Base-by-base conservation (phyloP, 2,888 invertebrate species). In the Dicroscelio sp. region DNA sequence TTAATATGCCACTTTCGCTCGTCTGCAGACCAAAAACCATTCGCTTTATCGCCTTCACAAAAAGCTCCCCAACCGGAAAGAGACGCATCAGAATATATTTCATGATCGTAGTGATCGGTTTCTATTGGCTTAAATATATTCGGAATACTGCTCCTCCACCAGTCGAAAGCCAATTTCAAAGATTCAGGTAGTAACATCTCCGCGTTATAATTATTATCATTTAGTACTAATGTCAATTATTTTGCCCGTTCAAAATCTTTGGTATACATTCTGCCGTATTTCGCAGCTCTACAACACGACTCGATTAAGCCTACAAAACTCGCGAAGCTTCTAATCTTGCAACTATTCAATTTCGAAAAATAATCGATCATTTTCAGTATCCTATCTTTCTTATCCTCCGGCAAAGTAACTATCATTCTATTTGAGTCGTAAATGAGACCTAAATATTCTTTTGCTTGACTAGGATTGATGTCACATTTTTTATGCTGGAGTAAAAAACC, bases 81-180 rank as follows among this genome's bases (percentile, higher is more conserved):
- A 0, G 88, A 91, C 4, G 91, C 91, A 43, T 91, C 87, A n/a
- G 89, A 80, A 38, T 48, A 89, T 30, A 91, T 87, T 60, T 65
- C 58, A 6, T 84, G n/a, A 14, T 65, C 30, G 52, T 67, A 90
- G 4, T 12, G 27, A 55, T 17, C n/a, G 76, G 27, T 5, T 20
- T 69, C 6, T 67, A 30, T 43, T 43, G 43, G 58, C n/a, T 58
- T 58, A n/a, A 23, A 58, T 23, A 23, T 25, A 58, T 58, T 20
- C 8, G 58, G 58, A 58, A 58, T 25, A 23, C 25, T 58, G 6
- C 12, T 8, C 25, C n/a, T 58, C 90, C 63, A 63, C 63, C 63
- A 63, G 6, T 63, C 27, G 31, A 75, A 52, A 27, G 48, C 55
- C 30, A 20, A 6, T 14, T 17, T 4, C 1, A 75, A 2, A 17